Conservation (phyloP, 2,113 vertebrate species). For the Pedetes capensis region DNA sequence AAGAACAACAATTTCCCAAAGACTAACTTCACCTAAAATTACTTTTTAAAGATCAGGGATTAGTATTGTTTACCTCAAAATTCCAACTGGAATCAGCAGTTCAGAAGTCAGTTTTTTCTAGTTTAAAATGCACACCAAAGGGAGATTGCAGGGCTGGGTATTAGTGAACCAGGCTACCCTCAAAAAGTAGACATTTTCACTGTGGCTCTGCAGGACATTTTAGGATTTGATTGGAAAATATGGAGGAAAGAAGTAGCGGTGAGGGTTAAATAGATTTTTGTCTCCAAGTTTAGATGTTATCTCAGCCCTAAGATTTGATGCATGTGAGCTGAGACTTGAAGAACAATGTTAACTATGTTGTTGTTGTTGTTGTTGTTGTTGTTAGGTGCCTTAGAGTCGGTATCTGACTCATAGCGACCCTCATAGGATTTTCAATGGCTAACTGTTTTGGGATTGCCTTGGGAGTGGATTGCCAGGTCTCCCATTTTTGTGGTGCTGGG, state of each 20-base stretch:
- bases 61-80: not conserved
- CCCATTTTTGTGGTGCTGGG: no score
- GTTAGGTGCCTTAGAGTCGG: no score
- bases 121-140: not conserved
- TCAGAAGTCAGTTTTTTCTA: constrained; percentile 22
- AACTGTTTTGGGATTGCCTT: no score
- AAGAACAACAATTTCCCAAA: no score
- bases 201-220: not conserved
- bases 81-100: not conserved
- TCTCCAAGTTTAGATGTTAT: not conserved
- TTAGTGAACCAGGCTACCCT: not conserved
- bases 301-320: not conserved
- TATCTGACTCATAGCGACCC: no score
- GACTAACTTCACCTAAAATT: not conserved
- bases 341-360: not conserved
- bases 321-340: not conserved
- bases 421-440: no score
- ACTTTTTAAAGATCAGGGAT: not conserved
- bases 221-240: not conserved
- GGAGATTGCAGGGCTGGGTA: not conserved
- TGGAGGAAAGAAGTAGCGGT: not conserved
- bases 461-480: no score
- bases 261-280: not conserved
- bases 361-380: no score
- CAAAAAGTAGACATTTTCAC: not conserved